phyloP scores from a whole-genome alignment of 2,113 vertebrate species.

The Empidonax traillii region DNA sequence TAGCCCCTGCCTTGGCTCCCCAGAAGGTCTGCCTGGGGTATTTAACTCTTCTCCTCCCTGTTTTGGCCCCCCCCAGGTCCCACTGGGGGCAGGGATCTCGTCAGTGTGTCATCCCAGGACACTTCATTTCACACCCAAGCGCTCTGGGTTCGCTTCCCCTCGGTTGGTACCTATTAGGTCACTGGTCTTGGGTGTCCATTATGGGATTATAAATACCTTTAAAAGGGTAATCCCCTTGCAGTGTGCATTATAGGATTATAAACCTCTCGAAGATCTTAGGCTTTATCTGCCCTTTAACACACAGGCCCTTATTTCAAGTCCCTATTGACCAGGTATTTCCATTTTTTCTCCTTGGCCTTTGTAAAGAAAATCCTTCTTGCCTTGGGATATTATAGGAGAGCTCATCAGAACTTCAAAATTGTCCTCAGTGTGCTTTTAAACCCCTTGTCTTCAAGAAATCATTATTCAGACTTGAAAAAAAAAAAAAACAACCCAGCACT shows the following conservation, averaged over 20 bases:
- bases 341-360: conserved; percentile 50
- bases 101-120: conserved; percentile 27
- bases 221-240: conserved; percentile 64
- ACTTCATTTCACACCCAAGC: conserved; percentile 53
- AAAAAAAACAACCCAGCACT: background rate
- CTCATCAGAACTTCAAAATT: conserved; percentile 4
- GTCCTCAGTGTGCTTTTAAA: background rate
- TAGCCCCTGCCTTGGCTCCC: background rate
- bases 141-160: conserved; percentile 28
- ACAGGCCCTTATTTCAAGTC: conserved; percentile 58
- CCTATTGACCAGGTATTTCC: conserved; percentile 51
- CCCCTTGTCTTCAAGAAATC: background rate
- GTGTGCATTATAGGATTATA: conserved; percentile 63
- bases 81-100: background rate
- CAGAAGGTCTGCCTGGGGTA: background rate
- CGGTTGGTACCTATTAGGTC: conserved; percentile 38
- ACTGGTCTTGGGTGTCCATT: conserved; percentile 53
- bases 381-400: background rate
- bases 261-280: conserved; percentile 42
- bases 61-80: background rate
- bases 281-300: conserved; percentile 67
- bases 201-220: conserved; percentile 68
- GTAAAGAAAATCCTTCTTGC: conserved; percentile 48
- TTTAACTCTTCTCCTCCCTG: conserved; percentile 3
- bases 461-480: background rate